Base-by-base conservation (phyloP, 92 coral and sea anemone species). In the Anthopleura xanthogrammica region DNA sequence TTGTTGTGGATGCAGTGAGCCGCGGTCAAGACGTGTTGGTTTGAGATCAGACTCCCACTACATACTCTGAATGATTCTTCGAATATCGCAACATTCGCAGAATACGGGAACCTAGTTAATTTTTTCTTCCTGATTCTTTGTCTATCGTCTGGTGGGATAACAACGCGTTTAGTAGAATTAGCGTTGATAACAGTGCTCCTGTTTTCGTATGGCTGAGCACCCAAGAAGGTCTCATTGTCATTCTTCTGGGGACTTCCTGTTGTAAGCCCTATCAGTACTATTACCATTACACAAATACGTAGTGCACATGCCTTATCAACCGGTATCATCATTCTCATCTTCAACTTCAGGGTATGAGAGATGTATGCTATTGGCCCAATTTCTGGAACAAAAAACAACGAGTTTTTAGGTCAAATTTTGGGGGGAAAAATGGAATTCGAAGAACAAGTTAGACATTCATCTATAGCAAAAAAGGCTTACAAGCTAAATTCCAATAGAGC, bases 1-100 rank as follows among this genome's bases (percentile, higher is more conserved):
- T 96, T 94, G 72, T 94, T 82, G 77, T 95, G 98, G 68, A 95
- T 86, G 71, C 98, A 95, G 75, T 95, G 98, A 20, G 98, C 98
- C 2, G 98, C 90, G 14, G 98, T 89, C 12, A 95, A 86, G 6
- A 94, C 95, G 77, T 95, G 98, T 16, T 77, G 60, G 9, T 48
- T 77, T 7, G 98, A 94, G 50, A 95, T 94, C 12, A 94, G 82
- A 11, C 92, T 88, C 1, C 98, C 98, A 16, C 91, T 86, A 80
- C 98, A 95, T 3, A 93, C 92, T 0, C 92, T 90, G 0, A 29
- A 29, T 29, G 36, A 29, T 29, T 29, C 36, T 29, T 29, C 36
- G 36, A 94, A 89, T 17, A 94, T 83, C 86, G 88, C 91, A 52
- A 94, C 98, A 22, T 86, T 73, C 12, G 92, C 89, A n/a, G 94